phyloP scores from a whole-genome alignment of 2,797 vertebrate species.

The Nasua narica region DNA sequence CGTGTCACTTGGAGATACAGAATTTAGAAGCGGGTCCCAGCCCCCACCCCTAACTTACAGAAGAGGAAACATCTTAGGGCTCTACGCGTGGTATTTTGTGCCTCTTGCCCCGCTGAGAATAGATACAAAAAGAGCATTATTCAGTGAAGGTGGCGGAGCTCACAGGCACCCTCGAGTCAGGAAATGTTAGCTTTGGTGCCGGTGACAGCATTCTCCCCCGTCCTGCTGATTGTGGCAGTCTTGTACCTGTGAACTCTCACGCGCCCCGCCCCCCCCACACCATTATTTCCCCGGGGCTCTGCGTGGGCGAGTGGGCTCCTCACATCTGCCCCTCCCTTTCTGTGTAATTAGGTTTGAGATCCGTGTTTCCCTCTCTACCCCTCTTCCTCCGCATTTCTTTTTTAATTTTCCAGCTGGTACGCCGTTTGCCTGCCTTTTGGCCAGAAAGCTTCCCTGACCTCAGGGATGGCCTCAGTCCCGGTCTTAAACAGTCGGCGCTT shows the following conservation, averaged over 20 bases:
- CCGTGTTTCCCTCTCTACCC: neutral
- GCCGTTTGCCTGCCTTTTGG: neutral
- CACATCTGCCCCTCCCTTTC: neutral
- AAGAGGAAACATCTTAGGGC: neutral
- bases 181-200: neutral
- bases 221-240: neutral
- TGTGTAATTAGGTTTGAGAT: neutral
- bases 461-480: neutral
- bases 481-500: neutral
- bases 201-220: neutral
- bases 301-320: neutral
- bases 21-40: neutral
- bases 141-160: neutral
- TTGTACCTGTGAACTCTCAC: neutral
- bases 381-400: neutral
- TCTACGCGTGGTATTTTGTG: neutral
- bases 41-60: neutral
- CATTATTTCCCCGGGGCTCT: neutral
- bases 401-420: neutral
- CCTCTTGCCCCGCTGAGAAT: neutral
- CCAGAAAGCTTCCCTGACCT: neutral
- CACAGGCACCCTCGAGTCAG: neutral
- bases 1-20: neutral
- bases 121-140: neutral
- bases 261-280: accelerated